Conservation (phyloP, 2,797 vertebrate genomes). For the Trachurus trachurus region DNA sequence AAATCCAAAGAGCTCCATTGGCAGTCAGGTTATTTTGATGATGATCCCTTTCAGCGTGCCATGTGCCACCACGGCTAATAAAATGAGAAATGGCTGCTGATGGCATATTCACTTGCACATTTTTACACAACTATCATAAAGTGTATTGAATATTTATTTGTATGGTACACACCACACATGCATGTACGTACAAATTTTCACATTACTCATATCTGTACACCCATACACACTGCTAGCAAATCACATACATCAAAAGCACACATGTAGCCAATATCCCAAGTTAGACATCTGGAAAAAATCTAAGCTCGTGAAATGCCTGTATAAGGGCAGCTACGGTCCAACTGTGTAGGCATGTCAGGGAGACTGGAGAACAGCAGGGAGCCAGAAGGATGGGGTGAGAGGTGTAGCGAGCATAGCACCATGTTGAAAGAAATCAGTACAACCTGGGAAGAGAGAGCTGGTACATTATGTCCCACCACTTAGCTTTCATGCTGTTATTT, state of each 20-base stretch:
- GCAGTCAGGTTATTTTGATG: conserved; percentile 53
- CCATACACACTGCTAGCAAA: conserved; percentile 20
- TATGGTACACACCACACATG: neutral
- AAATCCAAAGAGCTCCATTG: conserved; percentile 58
- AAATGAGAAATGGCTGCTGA: conserved; percentile 52
- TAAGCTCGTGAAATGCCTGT: conserved; percentile 55
- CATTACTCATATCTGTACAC: conserved; percentile 21
- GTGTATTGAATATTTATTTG: conserved; percentile 28
- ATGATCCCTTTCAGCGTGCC: conserved; percentile 62
- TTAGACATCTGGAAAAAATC: conserved; percentile 80
- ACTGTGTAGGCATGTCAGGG: conserved; percentile 72
- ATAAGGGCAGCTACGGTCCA: conserved; percentile 69
- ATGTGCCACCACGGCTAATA: conserved; percentile 41
- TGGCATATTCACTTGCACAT: conserved; percentile 15
- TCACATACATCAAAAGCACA: conserved; percentile 54
- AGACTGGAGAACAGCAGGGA: conserved; percentile 73
- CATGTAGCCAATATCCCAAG: conserved; percentile 45
- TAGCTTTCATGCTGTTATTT: conserved; percentile 66
- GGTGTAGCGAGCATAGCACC: conserved; percentile 63
- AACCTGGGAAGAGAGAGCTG: conserved; percentile 65
- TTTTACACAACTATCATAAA: conserved; percentile 15
- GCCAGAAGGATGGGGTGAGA: conserved; percentile 73
- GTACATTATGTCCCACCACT: conserved; percentile 72
- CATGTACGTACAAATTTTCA: conserved; percentile 25
- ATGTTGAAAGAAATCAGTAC: conserved; percentile 75